These are phyloP conservation scores for Brachypalpus laphriformis DNA, from an alignment of 2,888 invertebrate genomes.

Conservation along the genomic window DNA sequence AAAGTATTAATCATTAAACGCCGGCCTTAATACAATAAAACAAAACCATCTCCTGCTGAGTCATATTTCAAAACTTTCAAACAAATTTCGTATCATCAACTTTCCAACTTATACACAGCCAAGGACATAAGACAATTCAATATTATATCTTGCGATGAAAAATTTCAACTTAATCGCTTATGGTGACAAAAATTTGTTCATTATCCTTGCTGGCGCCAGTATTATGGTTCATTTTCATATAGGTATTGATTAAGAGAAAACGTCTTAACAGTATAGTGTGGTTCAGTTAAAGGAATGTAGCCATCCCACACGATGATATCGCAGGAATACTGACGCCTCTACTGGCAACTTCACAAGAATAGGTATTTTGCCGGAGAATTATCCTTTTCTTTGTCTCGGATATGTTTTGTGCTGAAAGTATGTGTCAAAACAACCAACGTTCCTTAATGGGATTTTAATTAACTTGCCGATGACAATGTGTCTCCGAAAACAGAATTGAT, in stretches of 20 bases:
- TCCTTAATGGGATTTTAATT: conserved; percentile 63
- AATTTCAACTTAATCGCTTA: conserved; percentile 42
- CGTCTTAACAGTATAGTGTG: neutral
- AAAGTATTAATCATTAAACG: too few species aligned
- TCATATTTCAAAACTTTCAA: neutral
- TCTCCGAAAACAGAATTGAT: neutral
- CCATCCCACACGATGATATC: neutral
- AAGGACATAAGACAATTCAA: conserved; percentile 18
- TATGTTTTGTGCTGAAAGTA: conserved; percentile 10
- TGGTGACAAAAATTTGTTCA: conserved; percentile 42
- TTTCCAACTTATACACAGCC: neutral
- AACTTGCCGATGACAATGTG: conserved; percentile 39
- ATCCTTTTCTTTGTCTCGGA: conserved; percentile 23
- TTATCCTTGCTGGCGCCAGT: conserved; percentile 58
- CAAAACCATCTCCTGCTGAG: neutral
- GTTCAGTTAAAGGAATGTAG: neutral
- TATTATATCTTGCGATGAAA: neutral
- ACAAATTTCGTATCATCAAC: neutral
- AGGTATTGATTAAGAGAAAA: conserved; percentile 44
- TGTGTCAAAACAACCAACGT: neutral
- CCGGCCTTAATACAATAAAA: neutral
- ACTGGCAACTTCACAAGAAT: neutral
- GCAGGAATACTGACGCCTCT: neutral
- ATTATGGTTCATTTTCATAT: conserved; percentile 31
- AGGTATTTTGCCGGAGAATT: conserved; percentile 2